Percentiles rank a stretch among this genome's conserved stretches.
phyloP scores from a whole-genome alignment of 1,140 invertebrate species.

The Calephelis nemesis region DNA sequence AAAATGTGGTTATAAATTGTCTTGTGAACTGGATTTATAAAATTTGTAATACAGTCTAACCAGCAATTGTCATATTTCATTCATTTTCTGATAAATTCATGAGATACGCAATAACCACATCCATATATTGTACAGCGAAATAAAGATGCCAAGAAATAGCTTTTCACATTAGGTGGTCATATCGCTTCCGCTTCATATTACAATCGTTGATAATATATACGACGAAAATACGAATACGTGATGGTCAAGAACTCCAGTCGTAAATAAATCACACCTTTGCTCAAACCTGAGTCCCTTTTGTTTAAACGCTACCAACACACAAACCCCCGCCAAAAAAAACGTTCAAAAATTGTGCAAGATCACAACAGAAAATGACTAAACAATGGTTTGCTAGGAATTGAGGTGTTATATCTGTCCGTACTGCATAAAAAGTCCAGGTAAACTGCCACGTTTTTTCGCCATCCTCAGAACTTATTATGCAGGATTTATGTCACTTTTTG shows the following conservation, averaged over 20 bases:
- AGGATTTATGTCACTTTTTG: conserved; percentile 78
- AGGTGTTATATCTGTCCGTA: conserved; percentile 75
- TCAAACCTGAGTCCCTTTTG: conserved; percentile 64
- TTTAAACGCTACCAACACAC: conserved; percentile 74
- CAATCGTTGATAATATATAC: conserved; percentile 20
- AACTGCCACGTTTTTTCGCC: conserved; percentile 59
- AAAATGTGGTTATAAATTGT: too few species aligned
- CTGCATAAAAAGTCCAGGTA: conserved; percentile 72
- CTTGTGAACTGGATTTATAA: not conserved
- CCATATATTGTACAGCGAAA: conserved; percentile 10
- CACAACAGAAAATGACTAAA: conserved; percentile 77
- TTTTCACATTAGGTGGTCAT: conserved; percentile 13
- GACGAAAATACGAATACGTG: conserved; percentile 51
- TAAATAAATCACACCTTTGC: conserved; percentile 78
- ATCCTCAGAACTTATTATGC: conserved; percentile 69
- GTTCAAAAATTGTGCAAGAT: conserved; percentile 73
- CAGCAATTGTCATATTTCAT: not conserved
- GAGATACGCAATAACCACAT: not conserved
- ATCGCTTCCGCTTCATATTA: conserved; percentile 16
- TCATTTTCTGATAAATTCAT: not conserved
- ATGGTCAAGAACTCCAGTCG: conserved; percentile 60
- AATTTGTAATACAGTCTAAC: not conserved
- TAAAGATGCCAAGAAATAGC: conserved; percentile 18
- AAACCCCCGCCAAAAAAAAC: conserved; percentile 39
- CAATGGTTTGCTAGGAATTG: conserved; percentile 73